Base-by-base conservation (phyloP, 2,888 invertebrate species). In the Paralinhomoeus sp. region DNA sequence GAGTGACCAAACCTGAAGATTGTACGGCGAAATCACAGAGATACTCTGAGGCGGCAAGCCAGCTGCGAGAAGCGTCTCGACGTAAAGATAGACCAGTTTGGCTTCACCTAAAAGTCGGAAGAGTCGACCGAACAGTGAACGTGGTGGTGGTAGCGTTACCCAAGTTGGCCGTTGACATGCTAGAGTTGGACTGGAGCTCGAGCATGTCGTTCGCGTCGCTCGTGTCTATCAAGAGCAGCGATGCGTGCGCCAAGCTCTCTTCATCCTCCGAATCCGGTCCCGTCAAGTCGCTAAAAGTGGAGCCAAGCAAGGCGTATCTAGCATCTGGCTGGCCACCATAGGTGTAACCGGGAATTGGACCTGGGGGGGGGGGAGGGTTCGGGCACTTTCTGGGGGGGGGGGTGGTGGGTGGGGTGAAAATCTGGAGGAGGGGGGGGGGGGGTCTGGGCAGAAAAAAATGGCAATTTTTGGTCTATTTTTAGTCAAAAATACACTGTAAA, bases 11-110 rank as follows among this genome's bases (percentile, higher is more conserved):
- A 69, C 69, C 61, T 71, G 71, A 35, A 71, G 55, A 47, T 69
- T 68, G 52, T 72, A 72, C 0, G 72, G 72, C 2, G 71, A 67
- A 42, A 72, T 71, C 7, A 72, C 65, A 40, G 70, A 71, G 44
- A 72, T 66, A 45, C 67, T 64, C 37, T 57, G 54, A 13, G 64
- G 57, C 7, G 54, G 48, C 15, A 72, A 50, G 15, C 71, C 71
- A 48, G 59, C 50, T 23, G 57, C 53, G 7, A 71, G 49, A 17
- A 72, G 57, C n/a, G 56, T 50, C 31, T 62, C 53, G 2, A 70
- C 66, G 48, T 70, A 65, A 35, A 57, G 54, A 13, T 58, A 57
- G 2, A 70, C 69, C 35, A 72, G 54, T 46, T 67, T 64, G 18
- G 68, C 71, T 56, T 72, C 71, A 17, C 68, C 68, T 65, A 48